These are phyloP conservation scores for Eulemur coronatus DNA, from an alignment of 2,797 vertebrate genomes.

Conservation along the genomic window DNA sequence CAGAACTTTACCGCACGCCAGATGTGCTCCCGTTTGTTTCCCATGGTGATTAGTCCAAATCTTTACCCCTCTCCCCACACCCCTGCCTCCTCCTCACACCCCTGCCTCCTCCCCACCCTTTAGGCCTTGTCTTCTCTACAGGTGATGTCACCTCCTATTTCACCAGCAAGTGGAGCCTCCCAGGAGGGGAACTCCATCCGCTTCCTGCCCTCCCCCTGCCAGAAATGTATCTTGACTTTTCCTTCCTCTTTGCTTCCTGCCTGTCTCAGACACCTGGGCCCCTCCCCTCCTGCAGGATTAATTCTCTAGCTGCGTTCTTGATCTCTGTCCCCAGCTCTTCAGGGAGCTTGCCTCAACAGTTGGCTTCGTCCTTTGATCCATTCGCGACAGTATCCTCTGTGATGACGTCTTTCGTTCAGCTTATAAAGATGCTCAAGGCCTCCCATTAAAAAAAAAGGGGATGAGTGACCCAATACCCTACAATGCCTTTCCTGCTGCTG, in stretches of 20 bases:
- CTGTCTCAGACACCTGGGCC: neutral
- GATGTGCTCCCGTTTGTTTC: neutral
- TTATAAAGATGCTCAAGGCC: neutral
- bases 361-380: neutral
- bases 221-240: neutral
- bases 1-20: accelerated
- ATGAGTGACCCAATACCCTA: too few species aligned
- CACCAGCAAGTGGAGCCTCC: neutral
- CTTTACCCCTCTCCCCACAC: neutral
- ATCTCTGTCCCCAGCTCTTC: neutral
- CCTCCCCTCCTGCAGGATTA: neutral
- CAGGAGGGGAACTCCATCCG: neutral
- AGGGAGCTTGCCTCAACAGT: neutral
- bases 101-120: neutral
- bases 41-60: neutral
- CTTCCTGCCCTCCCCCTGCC: neutral
- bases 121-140: neutral
- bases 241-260: neutral
- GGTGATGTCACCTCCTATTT: neutral
- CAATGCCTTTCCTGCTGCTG: neutral
- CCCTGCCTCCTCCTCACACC: neutral
- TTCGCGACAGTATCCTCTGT: neutral
- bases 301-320: neutral
- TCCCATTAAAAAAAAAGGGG: neutral
- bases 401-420: neutral